phyloP scores from a whole-genome alignment of 2,888 invertebrate species.

The Nemotelus nigrinus region DNA sequence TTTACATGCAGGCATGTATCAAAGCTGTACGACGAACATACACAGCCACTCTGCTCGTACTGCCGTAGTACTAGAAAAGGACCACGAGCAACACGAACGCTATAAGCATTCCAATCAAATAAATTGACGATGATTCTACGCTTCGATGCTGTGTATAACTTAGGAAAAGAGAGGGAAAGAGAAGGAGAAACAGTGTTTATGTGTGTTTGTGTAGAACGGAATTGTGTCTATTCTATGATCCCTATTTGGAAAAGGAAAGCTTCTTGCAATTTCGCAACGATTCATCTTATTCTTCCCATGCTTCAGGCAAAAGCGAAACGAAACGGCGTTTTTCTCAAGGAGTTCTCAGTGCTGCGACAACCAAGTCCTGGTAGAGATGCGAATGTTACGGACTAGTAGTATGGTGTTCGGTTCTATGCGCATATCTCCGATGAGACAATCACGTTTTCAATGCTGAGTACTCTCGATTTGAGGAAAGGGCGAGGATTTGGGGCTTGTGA shows the following conservation, averaged over 20 bases:
- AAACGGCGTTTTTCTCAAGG: not conserved
- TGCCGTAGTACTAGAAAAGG: not conserved
- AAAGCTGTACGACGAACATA: conserved; percentile 14
- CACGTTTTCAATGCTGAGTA: not conserved
- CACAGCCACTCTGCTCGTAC: not conserved
- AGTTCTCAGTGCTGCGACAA: not conserved
- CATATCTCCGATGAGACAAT: conserved; percentile 25
- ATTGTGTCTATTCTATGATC: not conserved
- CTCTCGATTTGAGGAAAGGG: not conserved
- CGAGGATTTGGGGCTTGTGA: not conserved
- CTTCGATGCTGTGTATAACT: conserved; percentile 24
- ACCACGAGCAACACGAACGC: conserved; percentile 19
- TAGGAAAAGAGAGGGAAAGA: too few relatives aligned
- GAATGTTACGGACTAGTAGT: not conserved
- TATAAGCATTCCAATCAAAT: conserved; percentile 49
- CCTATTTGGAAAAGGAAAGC: conserved; percentile 38
- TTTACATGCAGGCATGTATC: conserved; percentile 13
- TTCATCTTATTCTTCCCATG: conserved; percentile 42
- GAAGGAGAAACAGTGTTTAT: too few relatives aligned
- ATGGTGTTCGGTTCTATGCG: conserved; percentile 3
- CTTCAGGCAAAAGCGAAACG: conserved; percentile 22
- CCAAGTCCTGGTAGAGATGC: not conserved
- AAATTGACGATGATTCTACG: conserved; percentile 48
- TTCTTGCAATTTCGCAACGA: conserved; percentile 48
- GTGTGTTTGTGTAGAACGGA: not conserved